Evolutionary conservation across 1,140 invertebrate genomes (phyloP).

Genomic region (Drosophila takahashii): DNA sequence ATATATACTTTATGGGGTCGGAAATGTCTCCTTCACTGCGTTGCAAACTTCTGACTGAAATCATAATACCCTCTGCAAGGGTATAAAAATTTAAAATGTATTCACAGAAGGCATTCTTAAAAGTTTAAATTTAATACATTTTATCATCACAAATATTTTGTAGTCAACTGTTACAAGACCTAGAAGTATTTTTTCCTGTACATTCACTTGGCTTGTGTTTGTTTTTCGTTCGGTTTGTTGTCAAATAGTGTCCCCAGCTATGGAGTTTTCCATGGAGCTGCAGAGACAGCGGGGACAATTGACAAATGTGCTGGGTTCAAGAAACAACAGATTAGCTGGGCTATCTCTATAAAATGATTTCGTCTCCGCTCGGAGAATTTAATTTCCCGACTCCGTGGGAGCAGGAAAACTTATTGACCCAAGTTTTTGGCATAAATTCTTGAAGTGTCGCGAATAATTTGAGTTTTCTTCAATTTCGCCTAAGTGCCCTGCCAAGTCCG

Average conservation of each 20-base stretch:
- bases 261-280: conserved; percentile 17
- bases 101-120: too few species aligned
- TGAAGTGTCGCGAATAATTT: conserved; percentile 61
- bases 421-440: conserved; percentile 69
- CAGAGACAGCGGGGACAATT: conserved; percentile 20
- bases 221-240: conserved; percentile 37
- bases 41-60: too few species aligned
- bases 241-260: conserved; percentile 26
- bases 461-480: conserved; percentile 55
- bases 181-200: conserved; percentile 13
- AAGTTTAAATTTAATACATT: too few species aligned
- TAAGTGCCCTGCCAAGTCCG: conserved; percentile 38
- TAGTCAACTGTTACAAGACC: too few species aligned
- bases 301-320: conserved; percentile 37
- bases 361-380: conserved; percentile 27
- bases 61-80: too few species aligned
- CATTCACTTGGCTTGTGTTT: conserved; percentile 18
- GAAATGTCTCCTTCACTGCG: too few species aligned
- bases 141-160: too few species aligned
- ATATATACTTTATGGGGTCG: too few species aligned
- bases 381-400: conserved; percentile 20
- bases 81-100: too few species aligned
- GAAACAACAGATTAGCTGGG: conserved; percentile 36
- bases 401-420: conserved; percentile 36
- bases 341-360: conserved; percentile 27